Evolutionary conservation across 2,888 invertebrate species (phyloP).

Genomic region (Parnassius orleans): DNA sequence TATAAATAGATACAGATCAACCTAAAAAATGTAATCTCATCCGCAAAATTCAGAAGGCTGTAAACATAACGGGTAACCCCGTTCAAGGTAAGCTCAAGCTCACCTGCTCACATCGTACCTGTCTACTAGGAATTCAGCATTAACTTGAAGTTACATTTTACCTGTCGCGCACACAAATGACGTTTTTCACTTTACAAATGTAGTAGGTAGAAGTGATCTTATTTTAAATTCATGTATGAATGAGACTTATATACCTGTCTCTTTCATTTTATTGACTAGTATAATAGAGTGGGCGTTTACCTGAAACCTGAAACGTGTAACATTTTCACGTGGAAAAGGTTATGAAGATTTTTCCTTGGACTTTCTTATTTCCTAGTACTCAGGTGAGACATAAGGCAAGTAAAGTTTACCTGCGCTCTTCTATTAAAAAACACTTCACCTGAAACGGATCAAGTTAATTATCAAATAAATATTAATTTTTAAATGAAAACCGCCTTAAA

Average conservation of each 20-base stretch:
- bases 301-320: constrained; percentile 54
- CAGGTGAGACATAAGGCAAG: constrained; percentile 73
- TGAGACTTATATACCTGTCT: constrained; percentile 19
- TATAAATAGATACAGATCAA: no score
- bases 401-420: constrained; percentile 60
- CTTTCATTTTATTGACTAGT: constrained; percentile 10
- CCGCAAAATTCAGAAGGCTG: no score
- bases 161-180: constrained; percentile 39
- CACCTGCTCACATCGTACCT: constrained; percentile 47
- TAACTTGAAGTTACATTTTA: constrained; percentile 41
- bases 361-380: constrained; percentile 60
- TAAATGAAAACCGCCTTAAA: no score
- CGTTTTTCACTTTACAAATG: constrained; percentile 3
- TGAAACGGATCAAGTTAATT: background rate
- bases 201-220: background rate
- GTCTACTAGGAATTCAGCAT: constrained; percentile 59
- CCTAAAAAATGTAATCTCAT: no score
- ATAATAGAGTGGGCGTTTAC: constrained; percentile 42
- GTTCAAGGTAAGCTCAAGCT: no score
- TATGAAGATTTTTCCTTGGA: constrained; percentile 37
- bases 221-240: constrained; percentile 11
- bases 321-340: constrained; percentile 49
- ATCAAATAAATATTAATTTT: no score
- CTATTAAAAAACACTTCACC: constrained; percentile 1
- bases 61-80: no score